phyloP scores from a whole-genome alignment of 1,140 invertebrate species.

The Drusus annulatus region DNA sequence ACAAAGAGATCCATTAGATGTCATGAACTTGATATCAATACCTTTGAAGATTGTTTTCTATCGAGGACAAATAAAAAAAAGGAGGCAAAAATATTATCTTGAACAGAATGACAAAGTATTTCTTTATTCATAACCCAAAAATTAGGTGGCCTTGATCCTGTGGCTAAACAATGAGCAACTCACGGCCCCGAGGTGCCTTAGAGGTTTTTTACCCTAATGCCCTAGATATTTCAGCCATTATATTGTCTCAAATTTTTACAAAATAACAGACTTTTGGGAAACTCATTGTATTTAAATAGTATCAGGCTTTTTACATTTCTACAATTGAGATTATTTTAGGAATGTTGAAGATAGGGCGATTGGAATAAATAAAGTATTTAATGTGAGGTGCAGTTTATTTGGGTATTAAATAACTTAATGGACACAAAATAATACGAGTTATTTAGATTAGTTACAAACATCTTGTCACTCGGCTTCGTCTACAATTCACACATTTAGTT shows the following conservation, averaged over 20 bases:
- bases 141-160: too few species aligned
- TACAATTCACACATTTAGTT: background rate
- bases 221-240: background rate
- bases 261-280: background rate
- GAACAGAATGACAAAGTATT: too few species aligned
- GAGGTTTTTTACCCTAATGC: too few species aligned
- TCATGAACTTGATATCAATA: too few species aligned
- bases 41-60: too few species aligned
- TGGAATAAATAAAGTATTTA: conserved; percentile 1
- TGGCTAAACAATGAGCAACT: too few species aligned
- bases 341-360: background rate
- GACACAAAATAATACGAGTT: background rate
- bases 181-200: too few species aligned
- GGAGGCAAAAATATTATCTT: too few species aligned
- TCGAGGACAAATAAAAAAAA: too few species aligned
- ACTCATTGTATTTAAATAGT: background rate
- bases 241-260: too few species aligned
- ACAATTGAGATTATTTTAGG: background rate
- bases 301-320: background rate
- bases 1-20: too few species aligned
- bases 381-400: background rate
- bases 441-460: background rate
- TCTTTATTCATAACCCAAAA: too few species aligned
- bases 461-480: conserved; percentile 5
- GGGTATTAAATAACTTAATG: background rate